Evolutionary conservation across 2,888 invertebrate species (phyloP), one percentile per base, ranked within the genome.

Genomic region (Apodemia duryi): DNA sequence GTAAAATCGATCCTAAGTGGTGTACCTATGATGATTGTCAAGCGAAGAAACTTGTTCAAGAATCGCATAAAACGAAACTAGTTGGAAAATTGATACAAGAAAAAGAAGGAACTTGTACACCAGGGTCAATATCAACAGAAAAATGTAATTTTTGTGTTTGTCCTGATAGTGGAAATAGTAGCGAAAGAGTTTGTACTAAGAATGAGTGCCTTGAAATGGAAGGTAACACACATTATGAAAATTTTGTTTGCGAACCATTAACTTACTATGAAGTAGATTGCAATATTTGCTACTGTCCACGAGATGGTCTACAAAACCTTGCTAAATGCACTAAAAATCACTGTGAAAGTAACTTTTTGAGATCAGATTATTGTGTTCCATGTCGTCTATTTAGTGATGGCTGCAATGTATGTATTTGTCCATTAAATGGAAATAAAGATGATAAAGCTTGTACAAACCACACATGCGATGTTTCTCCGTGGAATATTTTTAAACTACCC

Each of bases 141-240:
- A 81, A 82, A 35, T 92, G 92, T 66, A 92, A 92, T 69, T 88
- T 83, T 61, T 92, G 92, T 70, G 86, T 89, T 52, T 92, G 92
- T 66, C 81, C 88, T 1, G 75, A 79, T 11, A 84, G 70, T 61
- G 91, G 90, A 1, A 62, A 74, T 2, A 64, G 78, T 1, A 78
- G 76, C 51, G 80, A 86, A 1, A 78, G 74, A 63, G 77, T 78
- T 0, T 91, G 91, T 67, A 91, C 91, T 0, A 85, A 84, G 66
- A 86, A 83, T 65, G 70, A 70, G 35, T 90, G 91, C 66, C 70
- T 70, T 1, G 78, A 75, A 3, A 52, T 72, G 0, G 75, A 73
- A 3, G 57, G 72, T 2, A 67, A 70, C 0, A 38, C 69, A 5
- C 57, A 66, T 2, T 69, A 67, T 6, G 73, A 79, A 0, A 79